Conservation (phyloP, 1,140 invertebrate genomes). For the Bathynomus jamesi region DNA sequence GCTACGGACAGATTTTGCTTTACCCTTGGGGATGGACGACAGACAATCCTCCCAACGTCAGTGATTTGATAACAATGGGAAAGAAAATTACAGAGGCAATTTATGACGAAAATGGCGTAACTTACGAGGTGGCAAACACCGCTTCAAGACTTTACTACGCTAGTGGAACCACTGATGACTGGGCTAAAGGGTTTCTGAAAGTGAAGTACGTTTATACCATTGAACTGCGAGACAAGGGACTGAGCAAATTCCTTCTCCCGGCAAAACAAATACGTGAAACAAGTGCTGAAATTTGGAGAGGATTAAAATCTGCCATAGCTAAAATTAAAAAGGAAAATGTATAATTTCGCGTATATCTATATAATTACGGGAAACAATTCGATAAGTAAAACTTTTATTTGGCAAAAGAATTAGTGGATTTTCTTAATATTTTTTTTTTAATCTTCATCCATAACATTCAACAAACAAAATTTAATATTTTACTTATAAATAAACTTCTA, state of each 20-base stretch:
- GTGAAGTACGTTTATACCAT: slow-evolving; percentile 84
- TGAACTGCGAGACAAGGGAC: slow-evolving; percentile 65
- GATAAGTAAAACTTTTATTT: too few relatives aligned
- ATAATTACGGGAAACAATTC: too few relatives aligned
- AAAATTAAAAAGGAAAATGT: too few relatives aligned
- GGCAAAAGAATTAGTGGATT: too few relatives aligned
- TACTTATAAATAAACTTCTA: too few relatives aligned
- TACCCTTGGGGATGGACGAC: slow-evolving; percentile 75
- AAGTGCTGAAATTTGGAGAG: slow-evolving; percentile 67
- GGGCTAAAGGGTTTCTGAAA: slow-evolving; percentile 54
- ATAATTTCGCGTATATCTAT: too few relatives aligned
- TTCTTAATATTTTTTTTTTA: too few relatives aligned
- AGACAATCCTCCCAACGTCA: background rate
- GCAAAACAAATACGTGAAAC: slow-evolving; percentile 58
- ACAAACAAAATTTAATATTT: too few relatives aligned
- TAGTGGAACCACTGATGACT: slow-evolving; percentile 46
- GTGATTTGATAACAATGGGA: background rate
- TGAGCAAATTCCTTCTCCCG: slow-evolving; percentile 64
- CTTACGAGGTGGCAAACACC: slow-evolving; percentile 5
- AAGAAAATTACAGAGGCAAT: slow-evolving; percentile 10
- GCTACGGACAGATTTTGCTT: slow-evolving; percentile 78
- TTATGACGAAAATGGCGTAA: background rate
- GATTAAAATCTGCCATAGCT: too few relatives aligned
- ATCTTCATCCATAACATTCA: too few relatives aligned
- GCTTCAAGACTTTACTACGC: slow-evolving; percentile 33